Conservation (phyloP, 2,888 invertebrate species). For the Mythimna pallens region DNA sequence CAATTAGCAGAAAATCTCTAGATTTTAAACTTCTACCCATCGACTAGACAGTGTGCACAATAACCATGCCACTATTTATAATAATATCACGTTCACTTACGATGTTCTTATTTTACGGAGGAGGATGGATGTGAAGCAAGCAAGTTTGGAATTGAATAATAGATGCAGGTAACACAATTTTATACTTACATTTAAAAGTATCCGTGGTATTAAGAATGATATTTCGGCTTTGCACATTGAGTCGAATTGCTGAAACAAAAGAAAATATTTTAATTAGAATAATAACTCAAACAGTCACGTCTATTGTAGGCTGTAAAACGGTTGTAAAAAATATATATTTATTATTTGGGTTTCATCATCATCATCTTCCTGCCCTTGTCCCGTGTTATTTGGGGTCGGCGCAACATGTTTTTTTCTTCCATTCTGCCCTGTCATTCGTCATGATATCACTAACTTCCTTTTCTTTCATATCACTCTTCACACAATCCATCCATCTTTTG, state of each 20-base stretch:
- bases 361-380: too few species aligned
- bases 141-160: background rate
- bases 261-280: conserved; percentile 8
- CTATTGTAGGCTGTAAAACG: background rate
- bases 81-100: background rate
- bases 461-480: too few species aligned
- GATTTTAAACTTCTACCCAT: too few species aligned
- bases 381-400: too few species aligned
- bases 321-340: too few species aligned
- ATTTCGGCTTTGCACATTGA: conserved; percentile 94
- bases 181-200: conserved; percentile 93
- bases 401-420: too few species aligned
- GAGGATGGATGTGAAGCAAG: too few species aligned
- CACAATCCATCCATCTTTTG: too few species aligned
- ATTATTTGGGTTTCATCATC: background rate
- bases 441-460: too few species aligned
- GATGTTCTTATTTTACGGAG: background rate
- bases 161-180: background rate
- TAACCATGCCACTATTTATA: too few species aligned
- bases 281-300: background rate
- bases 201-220: conserved; percentile 93
- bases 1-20: too few species aligned
- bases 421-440: too few species aligned
- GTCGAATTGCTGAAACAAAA: conserved; percentile 94
- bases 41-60: background rate